Evolutionary conservation across 2,888 invertebrate species (phyloP), one percentile per base, ranked within the genome.

Genomic region (Lacanobia wlatinum): DNA sequence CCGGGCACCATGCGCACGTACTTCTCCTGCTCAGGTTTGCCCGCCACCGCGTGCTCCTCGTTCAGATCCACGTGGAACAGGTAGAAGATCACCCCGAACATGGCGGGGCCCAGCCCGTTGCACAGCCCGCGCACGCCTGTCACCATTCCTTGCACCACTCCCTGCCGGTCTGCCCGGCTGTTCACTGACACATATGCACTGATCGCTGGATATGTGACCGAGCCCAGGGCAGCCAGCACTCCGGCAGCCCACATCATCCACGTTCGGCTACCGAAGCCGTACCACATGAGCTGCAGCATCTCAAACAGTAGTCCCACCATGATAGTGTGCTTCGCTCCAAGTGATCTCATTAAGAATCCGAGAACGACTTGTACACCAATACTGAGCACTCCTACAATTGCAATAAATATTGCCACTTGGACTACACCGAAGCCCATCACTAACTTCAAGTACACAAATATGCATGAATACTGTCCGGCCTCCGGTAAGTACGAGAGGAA

Each of bases 221-320:
- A 99, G 78, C 99, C 99, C 86, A 99, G 97, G 18, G 99, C 99
- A 52, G 99, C 99, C 84, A 99, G 96, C 84, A 99, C 97, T 69
- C 99, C 99, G 14, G 99, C 99, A 53, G 98, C 98, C 99, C 99
- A 99, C 99, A 99, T 99, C 98, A 99, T 99, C 99, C 99, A 99
- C 81, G 98, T 98, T 89, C 99, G 98, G 87, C 99, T 99, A 71
- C 99, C 99, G 90, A 99, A 99, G 55, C 99, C 99, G 92, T 99
- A 99, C 98, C 99, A 99, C 96, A 99, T 98, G 82, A 99, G 97
- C 94, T 99, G 99, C 87, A 99, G 96, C 97, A 99, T 98, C 96
- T 99, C 99, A 96, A 99, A 99, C 81, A 99, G 95, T 82, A 99
- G 97, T 68, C 99, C 99, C 91, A 99, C 96, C 97, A 99, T 99